Conservation (phyloP, 2,113 vertebrate species). For the Mobula hypostoma region DNA sequence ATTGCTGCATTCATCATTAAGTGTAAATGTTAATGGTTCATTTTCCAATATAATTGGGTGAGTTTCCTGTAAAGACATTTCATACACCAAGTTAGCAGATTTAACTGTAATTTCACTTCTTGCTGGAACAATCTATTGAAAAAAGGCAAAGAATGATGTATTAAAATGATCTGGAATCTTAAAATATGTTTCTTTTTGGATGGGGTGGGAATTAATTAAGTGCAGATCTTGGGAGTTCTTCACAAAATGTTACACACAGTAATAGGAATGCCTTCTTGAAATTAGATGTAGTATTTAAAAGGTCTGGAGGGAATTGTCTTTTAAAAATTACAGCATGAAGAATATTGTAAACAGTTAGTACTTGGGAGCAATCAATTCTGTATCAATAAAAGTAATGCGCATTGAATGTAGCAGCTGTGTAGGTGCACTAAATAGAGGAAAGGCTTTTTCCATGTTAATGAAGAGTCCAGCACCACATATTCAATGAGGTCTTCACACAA, state of each 20-base stretch:
- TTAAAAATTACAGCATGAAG: conserved; percentile 16
- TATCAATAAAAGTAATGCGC: conserved; percentile 40
- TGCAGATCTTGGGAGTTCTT: background rate
- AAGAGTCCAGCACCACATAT: conserved; percentile 40
- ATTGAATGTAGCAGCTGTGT: conserved; percentile 41
- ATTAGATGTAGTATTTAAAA: conserved; percentile 2
- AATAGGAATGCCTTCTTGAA: background rate
- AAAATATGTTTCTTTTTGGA: background rate
- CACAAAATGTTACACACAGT: background rate
- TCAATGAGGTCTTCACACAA: background rate
- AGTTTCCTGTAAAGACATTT: background rate
- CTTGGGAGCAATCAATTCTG: conserved; percentile 44
- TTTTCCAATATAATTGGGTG: background rate
- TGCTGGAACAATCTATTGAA: background rate
- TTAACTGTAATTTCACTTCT: background rate
- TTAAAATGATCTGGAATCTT: background rate
- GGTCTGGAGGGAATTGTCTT: background rate
- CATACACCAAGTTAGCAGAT: background rate
- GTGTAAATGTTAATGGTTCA: background rate
- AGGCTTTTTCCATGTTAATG: conserved; percentile 47
- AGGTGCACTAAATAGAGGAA: conserved; percentile 36
- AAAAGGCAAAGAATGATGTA: background rate
- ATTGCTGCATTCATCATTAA: background rate
- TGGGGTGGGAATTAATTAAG: background rate
- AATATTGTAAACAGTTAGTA: conserved; percentile 37